phyloP scores from a whole-genome alignment of 2,797 vertebrate species.

The Argentina silus region DNA sequence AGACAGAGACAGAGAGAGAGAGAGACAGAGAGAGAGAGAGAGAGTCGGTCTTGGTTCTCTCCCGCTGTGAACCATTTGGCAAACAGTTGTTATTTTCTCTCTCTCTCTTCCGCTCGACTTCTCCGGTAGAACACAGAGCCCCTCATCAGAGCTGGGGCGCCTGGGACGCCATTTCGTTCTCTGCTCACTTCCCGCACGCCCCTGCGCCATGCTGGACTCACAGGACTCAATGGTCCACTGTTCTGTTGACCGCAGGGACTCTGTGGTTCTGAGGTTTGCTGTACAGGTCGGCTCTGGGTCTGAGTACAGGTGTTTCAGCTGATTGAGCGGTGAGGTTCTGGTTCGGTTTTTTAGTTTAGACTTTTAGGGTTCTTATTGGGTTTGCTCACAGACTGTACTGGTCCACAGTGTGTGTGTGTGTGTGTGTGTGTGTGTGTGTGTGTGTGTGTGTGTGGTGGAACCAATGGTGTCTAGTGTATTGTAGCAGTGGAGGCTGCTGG shows the following conservation, averaged over 20 bases:
- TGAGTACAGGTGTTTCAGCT: too few relatives aligned
- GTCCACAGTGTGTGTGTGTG: too few relatives aligned
- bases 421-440: too few relatives aligned
- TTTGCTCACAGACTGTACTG: too few relatives aligned
- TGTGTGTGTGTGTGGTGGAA: too few relatives aligned
- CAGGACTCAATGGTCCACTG: background rate
- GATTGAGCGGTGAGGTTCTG: constrained; percentile 2
- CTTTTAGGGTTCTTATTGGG: too few relatives aligned
- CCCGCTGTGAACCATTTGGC: constrained; percentile 48
- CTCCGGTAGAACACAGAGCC: constrained; percentile 35
- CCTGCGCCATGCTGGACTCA: constrained; percentile 8
- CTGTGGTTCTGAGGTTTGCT: constrained; percentile 15
- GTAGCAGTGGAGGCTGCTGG: too few relatives aligned
- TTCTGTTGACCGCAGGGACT: background rate
- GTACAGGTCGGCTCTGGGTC: background rate
- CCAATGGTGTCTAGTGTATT: too few relatives aligned
- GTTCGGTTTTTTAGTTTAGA: too few relatives aligned
- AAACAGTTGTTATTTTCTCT: constrained; percentile 58
- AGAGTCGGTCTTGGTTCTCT: constrained; percentile 36
- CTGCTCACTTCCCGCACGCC: constrained; percentile 30
- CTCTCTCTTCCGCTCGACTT: constrained; percentile 51
- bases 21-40: constrained; percentile 8
- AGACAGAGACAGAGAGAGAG: constrained; percentile 23
- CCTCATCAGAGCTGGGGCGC: background rate
- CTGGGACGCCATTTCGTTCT: background rate